Evolutionary conservation across 2,113 vertebrate species (phyloP).

Genomic region (Manacus vitellinus): DNA sequence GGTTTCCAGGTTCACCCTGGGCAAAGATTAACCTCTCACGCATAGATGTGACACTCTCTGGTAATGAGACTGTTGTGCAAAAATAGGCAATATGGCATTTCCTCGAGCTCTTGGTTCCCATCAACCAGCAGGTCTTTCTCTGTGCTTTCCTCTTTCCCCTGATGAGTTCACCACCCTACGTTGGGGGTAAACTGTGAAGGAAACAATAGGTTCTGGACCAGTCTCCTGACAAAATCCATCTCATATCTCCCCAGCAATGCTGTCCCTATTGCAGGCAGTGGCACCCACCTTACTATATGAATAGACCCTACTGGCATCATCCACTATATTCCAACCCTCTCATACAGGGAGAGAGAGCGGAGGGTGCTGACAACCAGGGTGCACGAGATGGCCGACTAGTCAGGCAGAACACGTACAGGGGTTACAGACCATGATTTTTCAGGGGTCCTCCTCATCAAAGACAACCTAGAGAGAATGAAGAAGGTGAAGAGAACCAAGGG

Average conservation of each 20-base stretch:
- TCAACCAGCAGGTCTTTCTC: background rate
- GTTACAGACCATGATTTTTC: conserved; percentile 91
- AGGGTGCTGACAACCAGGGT: conserved; percentile 95
- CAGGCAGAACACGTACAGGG: conserved; percentile 97
- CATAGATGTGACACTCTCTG: background rate
- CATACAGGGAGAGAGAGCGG: background rate
- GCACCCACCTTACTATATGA: too few relatives aligned
- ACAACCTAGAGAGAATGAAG: conserved; percentile 92
- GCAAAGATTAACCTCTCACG: background rate
- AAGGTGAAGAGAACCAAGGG: conserved; percentile 96
- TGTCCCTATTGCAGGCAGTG: too few relatives aligned
- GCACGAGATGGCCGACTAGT: conserved; percentile 94
- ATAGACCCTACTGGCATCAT: too few relatives aligned
- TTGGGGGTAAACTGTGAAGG: background rate
- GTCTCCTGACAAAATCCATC: background rate
- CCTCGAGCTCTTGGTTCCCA: background rate
- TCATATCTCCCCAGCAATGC: background rate
- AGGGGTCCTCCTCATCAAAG: conserved; percentile 95
- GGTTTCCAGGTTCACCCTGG: background rate
- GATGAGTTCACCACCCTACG: background rate
- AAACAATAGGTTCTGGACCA: background rate
- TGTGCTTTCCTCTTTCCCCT: background rate
- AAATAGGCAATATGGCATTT: background rate
- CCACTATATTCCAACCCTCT: too few relatives aligned
- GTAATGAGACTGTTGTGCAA: background rate